Base-by-base conservation (phyloP, 2,797 vertebrate species). In the Leucoraja ocellata region DNA sequence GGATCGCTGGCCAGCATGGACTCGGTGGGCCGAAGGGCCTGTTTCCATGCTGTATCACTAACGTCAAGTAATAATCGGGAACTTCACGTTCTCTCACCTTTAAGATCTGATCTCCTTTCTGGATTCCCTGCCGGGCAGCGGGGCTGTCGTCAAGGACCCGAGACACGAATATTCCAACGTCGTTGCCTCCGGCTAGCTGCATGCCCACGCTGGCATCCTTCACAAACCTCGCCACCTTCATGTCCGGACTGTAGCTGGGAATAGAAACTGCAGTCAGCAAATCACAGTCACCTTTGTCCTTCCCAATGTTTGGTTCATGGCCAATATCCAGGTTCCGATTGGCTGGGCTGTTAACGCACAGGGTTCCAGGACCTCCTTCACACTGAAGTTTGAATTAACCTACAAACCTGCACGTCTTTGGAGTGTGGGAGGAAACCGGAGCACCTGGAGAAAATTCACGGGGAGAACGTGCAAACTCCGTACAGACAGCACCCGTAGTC, bases 91-190 rank as follows among this genome's bases (percentile, higher is more conserved):
- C 5, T 63, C 93, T 93, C 95, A 99, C 99, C 98, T 98, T 96
- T 94, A 99, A 95, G 94, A 99, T 98, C 96, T 99, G 98, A 93
- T 99, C 98, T 0, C 99, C 99, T 93, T 98, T 98, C 92, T 83
- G 96, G 95, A 99, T 95, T 0, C 98, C 98, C 94, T 98, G 96
- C 9, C 93, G 94, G 0, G 97, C 97, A 0, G 98, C 98, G 0
- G 97, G 97, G 95, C 98, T 99, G 93, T 97, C 98, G 0, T 97
- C 97, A 94, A 99, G 98, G 94, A 99, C 97, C 0, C 97, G 96
- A 0, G 98, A 97, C 11, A 99, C 98, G 3, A 99, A 99, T 95
- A 99, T 99, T 71, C 99, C 99, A 0, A 98, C 97, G 0, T 99
- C 98, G 0, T 99, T 99, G 58, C 99, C 99, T 0, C 99, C 99